Evolutionary conservation across 2,888 invertebrate species (phyloP).

Genomic region (Parthenolecanium corni): DNA sequence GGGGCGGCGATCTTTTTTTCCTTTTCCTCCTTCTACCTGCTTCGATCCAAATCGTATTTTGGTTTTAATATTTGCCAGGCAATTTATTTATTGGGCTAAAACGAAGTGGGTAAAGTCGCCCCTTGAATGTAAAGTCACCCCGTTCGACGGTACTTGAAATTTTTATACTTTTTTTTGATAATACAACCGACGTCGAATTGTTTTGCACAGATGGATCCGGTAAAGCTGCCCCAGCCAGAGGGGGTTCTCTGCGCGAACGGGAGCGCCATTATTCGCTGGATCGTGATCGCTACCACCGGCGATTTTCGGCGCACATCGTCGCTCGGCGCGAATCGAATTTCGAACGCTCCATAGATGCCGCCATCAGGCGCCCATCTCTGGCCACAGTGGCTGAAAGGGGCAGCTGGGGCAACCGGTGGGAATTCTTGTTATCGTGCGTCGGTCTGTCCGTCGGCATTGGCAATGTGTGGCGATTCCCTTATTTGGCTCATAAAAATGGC

Average conservation of each 20-base stretch:
- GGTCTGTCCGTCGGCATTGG: slow-evolving; percentile 78
- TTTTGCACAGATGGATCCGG: slow-evolving; percentile 8
- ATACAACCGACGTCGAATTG: too few species aligned
- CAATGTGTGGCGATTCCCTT: slow-evolving; percentile 78
- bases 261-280: slow-evolving; percentile 31
- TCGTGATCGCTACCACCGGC: slow-evolving; percentile 31
- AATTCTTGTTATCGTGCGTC: slow-evolving; percentile 67
- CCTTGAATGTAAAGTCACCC: too few species aligned
- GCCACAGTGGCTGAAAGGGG: slow-evolving; percentile 38
- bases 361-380: slow-evolving; percentile 36
- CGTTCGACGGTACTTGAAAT: too few species aligned
- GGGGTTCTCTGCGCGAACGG: slow-evolving; percentile 34
- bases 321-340: slow-evolving; percentile 35
- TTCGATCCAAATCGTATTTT: too few species aligned
- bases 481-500: slow-evolving; percentile 72
- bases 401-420: slow-evolving; percentile 42
- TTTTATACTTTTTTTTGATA: too few species aligned
- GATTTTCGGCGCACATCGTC: slow-evolving; percentile 36
- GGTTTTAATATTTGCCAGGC: too few species aligned
- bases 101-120: too few species aligned
- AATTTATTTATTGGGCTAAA: too few species aligned
- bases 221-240: slow-evolving; percentile 29
- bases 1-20: too few species aligned
- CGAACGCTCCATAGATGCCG: slow-evolving; percentile 36
- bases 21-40: too few species aligned